Evolutionary conservation across 2,797 vertebrate species (phyloP), one percentile per base, ranked within the genome.

Genomic region (Pseudotriccus pelzelni): DNA sequence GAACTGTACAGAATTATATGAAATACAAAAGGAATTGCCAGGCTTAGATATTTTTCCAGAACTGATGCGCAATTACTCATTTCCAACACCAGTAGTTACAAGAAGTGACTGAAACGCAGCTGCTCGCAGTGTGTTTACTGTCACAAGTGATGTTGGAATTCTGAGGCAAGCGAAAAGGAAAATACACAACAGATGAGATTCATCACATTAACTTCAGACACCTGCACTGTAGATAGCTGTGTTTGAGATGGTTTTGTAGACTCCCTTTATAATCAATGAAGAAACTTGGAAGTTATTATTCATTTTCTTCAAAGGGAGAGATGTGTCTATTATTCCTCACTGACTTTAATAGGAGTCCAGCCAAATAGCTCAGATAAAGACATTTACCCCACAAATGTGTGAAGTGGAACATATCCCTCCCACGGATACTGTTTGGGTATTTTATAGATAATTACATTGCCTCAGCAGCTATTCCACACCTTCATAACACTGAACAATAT

Each of bases 391-490:
- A 84, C 52, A 79, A 87, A 89, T 52, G 78, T 76, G 62, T 74
- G 79, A 94, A 96, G 72, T 76, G 75, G 87, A 93, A 93, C 63
- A 82, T 44, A 96, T 79, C 72, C 87, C 70, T 89, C 89, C 92
- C 67, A 90, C 81, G 87, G 81, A 93, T 89, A 87, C 3, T 87
- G 78, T 78, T 74, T 85, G 64, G 36, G 24, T 75, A 81, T 85
- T 92, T 96, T 84, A 93, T 83, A 78, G 89, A 87, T 89, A 94
- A 94, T 89, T 90, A 79, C 81, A 41, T 87, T 93, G 63, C 89
- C 89, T 94, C 84, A 84, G 92, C 84, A 95, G 74, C 81, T 90
- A 73, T 74, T 95, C 81, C 78, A 89, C 43, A 63, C 63, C 67
- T 90, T 87, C 52, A 36, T 76, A 87, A 95, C 72, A 92, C 39